Evolutionary conservation across 1,140 invertebrate genomes (phyloP).

Genomic region (Chionoecetes opilio): DNA sequence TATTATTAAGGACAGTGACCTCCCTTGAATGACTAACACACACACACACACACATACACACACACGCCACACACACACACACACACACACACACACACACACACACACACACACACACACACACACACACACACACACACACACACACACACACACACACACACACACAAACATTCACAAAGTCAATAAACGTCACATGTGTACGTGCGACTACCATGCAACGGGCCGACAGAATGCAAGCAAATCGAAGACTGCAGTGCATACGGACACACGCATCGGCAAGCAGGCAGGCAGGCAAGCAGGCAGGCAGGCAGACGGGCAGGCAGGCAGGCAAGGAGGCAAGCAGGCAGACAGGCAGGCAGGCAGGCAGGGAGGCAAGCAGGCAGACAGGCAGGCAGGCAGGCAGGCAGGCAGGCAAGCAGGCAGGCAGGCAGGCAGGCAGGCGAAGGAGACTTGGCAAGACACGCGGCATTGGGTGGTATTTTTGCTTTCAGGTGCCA

Average conservation of each 20-base stretch:
- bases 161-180: background rate
- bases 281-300: background rate
- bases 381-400: background rate
- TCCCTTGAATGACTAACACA: background rate
- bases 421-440: no score
- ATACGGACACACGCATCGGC: background rate
- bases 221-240: background rate
- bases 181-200: background rate
- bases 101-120: background rate
- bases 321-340: background rate
- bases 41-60: no score
- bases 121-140: background rate
- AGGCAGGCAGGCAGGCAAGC: background rate
- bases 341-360: background rate
- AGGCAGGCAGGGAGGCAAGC: no score
- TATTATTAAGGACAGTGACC: conserved; percentile 15
- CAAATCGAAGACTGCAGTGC: conserved; percentile 5
- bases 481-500: conserved; percentile 39
- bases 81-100: conserved; percentile 9
- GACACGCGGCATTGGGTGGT: conserved; percentile 35
- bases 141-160: conserved; percentile 35
- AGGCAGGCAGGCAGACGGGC: no score
- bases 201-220: background rate
- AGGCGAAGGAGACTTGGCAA: background rate
- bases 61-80: conserved; percentile 38